Percentiles rank a stretch among this genome's conserved stretches.
Conservation (phyloP, 2,113 vertebrate species). For the Gymnobelideus leadbeateri region DNA sequence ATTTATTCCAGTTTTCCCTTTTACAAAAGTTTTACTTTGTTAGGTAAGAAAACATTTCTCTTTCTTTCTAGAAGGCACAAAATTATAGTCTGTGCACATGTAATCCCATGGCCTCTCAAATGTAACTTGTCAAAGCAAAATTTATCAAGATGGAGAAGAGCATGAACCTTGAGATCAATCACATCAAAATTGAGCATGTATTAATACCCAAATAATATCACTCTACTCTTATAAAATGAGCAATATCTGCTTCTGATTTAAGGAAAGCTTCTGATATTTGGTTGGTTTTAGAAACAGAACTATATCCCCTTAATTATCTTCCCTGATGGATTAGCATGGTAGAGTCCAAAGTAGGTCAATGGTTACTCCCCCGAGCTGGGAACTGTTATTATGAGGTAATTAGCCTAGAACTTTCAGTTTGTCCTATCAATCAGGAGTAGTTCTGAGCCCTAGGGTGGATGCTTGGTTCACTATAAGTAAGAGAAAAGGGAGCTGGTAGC, state of each 20-base stretch:
- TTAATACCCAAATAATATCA: slow-evolving; percentile 62
- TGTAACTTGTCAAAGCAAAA: slow-evolving; percentile 63
- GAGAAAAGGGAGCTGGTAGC: slow-evolving; percentile 47
- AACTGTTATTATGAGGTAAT: slow-evolving; percentile 62
- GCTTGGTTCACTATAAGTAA: slow-evolving; percentile 51
- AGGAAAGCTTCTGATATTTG: slow-evolving; percentile 17
- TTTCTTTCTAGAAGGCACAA: slow-evolving; percentile 59
- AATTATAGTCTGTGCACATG: slow-evolving; percentile 46
- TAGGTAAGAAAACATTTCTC: slow-evolving; percentile 53
- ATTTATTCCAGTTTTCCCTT: slow-evolving; percentile 4
- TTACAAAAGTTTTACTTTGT: not conserved
- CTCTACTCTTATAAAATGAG: slow-evolving; percentile 28
- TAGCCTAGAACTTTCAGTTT: slow-evolving; percentile 53
- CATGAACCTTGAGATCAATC: slow-evolving; percentile 52
- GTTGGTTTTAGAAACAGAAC: slow-evolving; percentile 53
- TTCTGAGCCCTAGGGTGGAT: slow-evolving; percentile 63
- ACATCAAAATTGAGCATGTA: slow-evolving; percentile 35
- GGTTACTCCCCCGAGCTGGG: slow-evolving; percentile 17
- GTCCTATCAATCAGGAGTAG: slow-evolving; percentile 59
- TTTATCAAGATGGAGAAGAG: slow-evolving; percentile 68
- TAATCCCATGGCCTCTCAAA: slow-evolving; percentile 68
- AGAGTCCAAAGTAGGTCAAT: slow-evolving; percentile 60
- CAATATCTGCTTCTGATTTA: slow-evolving; percentile 56
- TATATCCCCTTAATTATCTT: slow-evolving; percentile 64
- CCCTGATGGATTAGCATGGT: slow-evolving; percentile 67